Evolutionary conservation across 2,888 invertebrate genomes (phyloP), one percentile per base, ranked within the genome.

Genomic region (Theretra japonica): DNA sequence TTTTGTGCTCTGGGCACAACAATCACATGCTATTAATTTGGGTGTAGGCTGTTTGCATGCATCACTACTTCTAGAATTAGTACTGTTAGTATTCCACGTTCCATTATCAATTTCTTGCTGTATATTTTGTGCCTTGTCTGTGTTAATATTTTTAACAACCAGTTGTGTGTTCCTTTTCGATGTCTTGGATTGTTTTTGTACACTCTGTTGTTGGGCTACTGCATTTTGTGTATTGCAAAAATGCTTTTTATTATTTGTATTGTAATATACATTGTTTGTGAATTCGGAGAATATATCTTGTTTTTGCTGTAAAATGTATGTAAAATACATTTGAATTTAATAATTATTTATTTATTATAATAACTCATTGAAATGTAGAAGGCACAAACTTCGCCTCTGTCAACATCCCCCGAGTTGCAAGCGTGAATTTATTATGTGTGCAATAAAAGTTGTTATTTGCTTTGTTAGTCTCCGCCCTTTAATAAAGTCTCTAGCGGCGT

Each of bases 201-300:
- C 74, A 21, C 72, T 33, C n/a, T 78, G 75, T 59, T 77, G 76
- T 3, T 83, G 76, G 3, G 83, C 75, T 2, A 68, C 76, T 19
- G 78, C 72, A 71, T 72, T 79, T n/a, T 82, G 83, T 8, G 84
- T 75, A 28, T 81, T 76, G 70, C 89, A 90, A 56, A 71, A 79
- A 74, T 92, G 90, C 73, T 87, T 90, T 72, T 84, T 89, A 8
- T 76, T 72, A 70, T 75, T 83, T 56, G 77, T 23, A 17, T 65
- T 65, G 23, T 65, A 76, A 4, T 75, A 81, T 1, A 92, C 73
- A 19, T 79, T 90, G 21, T 83, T 82, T 5, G 90, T 85, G 74
- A 92, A 90, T 68, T 89, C 91, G 0, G 89, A 73, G 74, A 92
- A 93, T 68, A 92, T 85, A 33, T 94, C 94, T 78, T 86, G 91